phyloP scores from a whole-genome alignment of 2,888 invertebrate species.

The Acronicta alni region DNA sequence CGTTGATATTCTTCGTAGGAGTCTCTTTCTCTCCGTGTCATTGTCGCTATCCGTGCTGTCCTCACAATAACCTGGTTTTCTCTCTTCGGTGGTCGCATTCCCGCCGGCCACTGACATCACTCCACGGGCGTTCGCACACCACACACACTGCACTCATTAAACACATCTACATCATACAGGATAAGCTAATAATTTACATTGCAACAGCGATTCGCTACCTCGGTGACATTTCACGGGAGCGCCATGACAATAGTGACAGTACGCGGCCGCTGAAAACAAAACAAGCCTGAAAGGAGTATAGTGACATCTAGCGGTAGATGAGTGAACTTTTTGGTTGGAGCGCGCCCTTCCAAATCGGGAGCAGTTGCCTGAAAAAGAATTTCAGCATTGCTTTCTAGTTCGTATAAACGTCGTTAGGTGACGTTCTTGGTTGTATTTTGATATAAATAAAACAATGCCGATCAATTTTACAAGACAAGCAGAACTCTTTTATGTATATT shows the following conservation, averaged over 20 bases:
- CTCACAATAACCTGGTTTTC: constrained; percentile 76
- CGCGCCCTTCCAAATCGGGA: not conserved
- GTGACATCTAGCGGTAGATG: constrained; percentile 66
- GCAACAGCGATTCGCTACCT: constrained; percentile 76
- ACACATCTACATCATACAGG: constrained; percentile 86
- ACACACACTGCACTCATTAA: constrained; percentile 76
- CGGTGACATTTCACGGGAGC: constrained; percentile 83
- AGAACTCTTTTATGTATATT: not conserved
- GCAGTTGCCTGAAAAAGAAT: not conserved
- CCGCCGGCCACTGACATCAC: constrained; percentile 83
- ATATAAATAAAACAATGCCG: not conserved
- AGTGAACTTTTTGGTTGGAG: constrained; percentile 51
- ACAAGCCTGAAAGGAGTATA: constrained; percentile 69
- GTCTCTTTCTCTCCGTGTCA: constrained; percentile 94
- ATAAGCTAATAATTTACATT: constrained; percentile 78
- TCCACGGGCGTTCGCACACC: constrained; percentile 76
- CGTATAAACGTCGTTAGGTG: constrained; percentile 24
- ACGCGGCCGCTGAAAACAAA: constrained; percentile 84
- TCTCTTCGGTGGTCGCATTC: constrained; percentile 70
- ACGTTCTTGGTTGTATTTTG: constrained; percentile 2
- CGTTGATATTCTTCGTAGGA: constrained; percentile 94
- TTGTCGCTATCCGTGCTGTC: constrained; percentile 94
- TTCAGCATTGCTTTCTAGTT: constrained; percentile 8
- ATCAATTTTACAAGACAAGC: not conserved
- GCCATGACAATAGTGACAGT: constrained; percentile 86